Base-by-base conservation (phyloP, 1,140 invertebrate genomes). In the Caenorhabditis latens region DNA sequence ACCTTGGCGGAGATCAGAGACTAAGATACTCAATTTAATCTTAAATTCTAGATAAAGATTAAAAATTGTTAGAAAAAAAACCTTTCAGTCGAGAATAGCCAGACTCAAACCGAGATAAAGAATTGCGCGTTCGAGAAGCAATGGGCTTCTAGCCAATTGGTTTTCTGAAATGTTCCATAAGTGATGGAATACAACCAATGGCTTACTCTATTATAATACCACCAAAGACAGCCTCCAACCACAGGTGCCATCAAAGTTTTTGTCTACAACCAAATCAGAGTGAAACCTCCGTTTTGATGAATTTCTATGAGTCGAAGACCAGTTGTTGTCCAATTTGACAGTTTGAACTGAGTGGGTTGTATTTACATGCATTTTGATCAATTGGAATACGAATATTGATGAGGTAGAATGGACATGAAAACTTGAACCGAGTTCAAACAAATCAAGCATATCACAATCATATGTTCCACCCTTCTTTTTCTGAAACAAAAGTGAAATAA, bases 281-380 rank as follows among this genome's bases (percentile, higher is more conserved):
- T 99, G 93, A 99, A 99, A n/a, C 98, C 98, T 71, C 98, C 98
- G 94, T 99, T 99, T 94, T 98, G 97, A 93, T 97, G 96, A 89
- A 99, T 98, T 19, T 95, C 95, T 79, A 96, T 95, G 32, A 97
- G 91, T 93, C 95, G 95, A 86, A 98, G 94, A 91, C 97, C 96
- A 86, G 95, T 94, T 86, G 94, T 89, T 95, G 95, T 3, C 96
- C 96, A 55, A 97, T 94, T 71, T 95, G 94, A 40, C 94, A 94
- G 92, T 98, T 97, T 85, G 95, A 95, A n/a, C 95, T 94, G 84
- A 94, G 94, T 40, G 92, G 93, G 53, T 94, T 87, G n/a, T 93
- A 85, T 93, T 90, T 48, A 42, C 86, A 86, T 19, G 71, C 71
- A 13, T 55, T 43, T 21, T 79, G 61, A 84, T 91, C 85, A 24